phyloP scores from a whole-genome alignment of 2,113 vertebrate species.

The Chinchilla lanigera region DNA sequence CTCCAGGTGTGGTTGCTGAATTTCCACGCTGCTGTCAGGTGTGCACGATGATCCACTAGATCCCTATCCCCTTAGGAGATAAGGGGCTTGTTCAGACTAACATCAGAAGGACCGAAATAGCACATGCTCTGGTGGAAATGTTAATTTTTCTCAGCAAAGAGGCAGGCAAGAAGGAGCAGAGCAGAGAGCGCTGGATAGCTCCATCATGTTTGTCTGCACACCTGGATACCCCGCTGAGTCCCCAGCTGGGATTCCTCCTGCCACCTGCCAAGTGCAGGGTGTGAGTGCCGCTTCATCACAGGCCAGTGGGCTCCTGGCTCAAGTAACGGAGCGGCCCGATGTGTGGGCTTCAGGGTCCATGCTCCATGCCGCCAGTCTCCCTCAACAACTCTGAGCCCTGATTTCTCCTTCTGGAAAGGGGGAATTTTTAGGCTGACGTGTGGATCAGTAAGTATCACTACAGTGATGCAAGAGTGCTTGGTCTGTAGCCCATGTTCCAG shows the following conservation, averaged over 20 bases:
- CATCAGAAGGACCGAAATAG: constrained; percentile 10
- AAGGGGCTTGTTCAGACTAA: not conserved
- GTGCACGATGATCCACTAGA: not conserved
- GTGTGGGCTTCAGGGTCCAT: not conserved
- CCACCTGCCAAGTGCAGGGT: rapidly evolving
- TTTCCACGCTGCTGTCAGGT: not conserved
- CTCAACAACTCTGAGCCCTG: not conserved
- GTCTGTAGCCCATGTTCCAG: rapidly evolving
- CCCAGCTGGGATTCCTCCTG: rapidly evolving
- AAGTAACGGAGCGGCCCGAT: not conserved
- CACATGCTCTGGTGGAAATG: not conserved
- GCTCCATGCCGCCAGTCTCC: not conserved
- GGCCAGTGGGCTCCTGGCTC: not conserved
- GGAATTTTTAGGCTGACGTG: not conserved
- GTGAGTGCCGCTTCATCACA: too few species aligned
- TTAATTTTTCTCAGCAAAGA: not conserved
- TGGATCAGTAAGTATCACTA: not conserved
- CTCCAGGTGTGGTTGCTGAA: constrained; percentile 5
- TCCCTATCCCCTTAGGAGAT: not conserved
- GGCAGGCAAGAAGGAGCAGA: not conserved
- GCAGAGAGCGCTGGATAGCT: not conserved
- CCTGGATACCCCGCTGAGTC: not conserved
- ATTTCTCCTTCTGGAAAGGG: not conserved
- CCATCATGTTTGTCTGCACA: not conserved
- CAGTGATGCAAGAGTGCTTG: not conserved